Percentiles rank a stretch among this genome's conserved stretches.
phyloP scores from a whole-genome alignment of 92 coral and sea anemone species.

The Montipora capitata region DNA sequence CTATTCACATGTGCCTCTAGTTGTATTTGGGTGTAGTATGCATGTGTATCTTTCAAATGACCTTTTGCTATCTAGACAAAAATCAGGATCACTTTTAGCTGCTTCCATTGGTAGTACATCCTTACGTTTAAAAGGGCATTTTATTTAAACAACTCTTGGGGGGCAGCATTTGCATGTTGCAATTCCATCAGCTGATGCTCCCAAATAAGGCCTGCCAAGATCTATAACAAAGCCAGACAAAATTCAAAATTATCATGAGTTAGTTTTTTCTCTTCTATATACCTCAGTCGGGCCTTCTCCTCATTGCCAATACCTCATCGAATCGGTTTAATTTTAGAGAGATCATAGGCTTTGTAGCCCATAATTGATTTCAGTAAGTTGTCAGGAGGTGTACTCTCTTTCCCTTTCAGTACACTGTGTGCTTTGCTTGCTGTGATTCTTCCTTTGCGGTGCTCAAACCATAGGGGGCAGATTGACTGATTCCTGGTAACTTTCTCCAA shows the following conservation, averaged over 20 bases:
- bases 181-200: neutral
- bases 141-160: neutral
- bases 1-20: constrained; percentile 39
- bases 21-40: constrained; percentile 55
- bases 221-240: neutral
- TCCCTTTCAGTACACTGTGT: too few relatives aligned
- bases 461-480: too few relatives aligned
- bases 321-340: too few relatives aligned
- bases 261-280: constrained; percentile 11
- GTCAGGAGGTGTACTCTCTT: too few relatives aligned
- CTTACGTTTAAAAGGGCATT: neutral
- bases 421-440: too few relatives aligned
- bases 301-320: too few relatives aligned
- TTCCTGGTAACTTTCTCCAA: too few relatives aligned
- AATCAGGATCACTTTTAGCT: constrained; percentile 30
- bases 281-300: too few relatives aligned
- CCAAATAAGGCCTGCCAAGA: neutral
- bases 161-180: constrained; percentile 8
- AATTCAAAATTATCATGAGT: neutral
- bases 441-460: too few relatives aligned
- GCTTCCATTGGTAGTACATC: neutral
- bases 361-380: constrained; percentile 18
- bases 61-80: constrained; percentile 43
- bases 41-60: constrained; percentile 31
- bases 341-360: neutral